A percentile compares a stretch with the other conserved stretches of the same genome.
Evolutionary conservation across 2,113 vertebrate species (phyloP).

Genomic region (Nesogale talazaci): DNA sequence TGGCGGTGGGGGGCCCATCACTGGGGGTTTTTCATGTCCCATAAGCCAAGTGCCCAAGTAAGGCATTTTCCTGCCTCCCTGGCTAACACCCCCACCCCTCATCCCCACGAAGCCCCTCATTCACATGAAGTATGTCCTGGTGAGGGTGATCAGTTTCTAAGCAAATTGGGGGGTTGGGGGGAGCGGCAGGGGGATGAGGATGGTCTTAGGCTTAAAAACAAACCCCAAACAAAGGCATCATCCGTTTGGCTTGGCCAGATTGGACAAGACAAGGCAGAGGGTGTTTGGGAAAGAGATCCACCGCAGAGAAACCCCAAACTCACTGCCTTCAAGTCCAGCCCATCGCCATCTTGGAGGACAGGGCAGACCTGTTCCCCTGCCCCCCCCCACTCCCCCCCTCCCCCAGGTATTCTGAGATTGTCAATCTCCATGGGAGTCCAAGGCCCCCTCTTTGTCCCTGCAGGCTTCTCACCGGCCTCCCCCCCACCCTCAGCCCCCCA

Average conservation of each 20-base stretch:
- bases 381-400: too few species aligned
- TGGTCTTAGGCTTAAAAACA: conserved; percentile 37
- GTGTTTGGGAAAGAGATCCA: background rate
- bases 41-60: too few species aligned
- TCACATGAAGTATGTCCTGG: background rate
- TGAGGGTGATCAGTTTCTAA: background rate
- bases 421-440: too few species aligned
- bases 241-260: background rate
- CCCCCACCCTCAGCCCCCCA: too few species aligned
- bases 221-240: background rate
- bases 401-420: background rate
- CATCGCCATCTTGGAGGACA: too few species aligned
- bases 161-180: background rate
- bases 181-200: too few species aligned
- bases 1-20: background rate
- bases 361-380: background rate
- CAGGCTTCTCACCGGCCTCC: too few species aligned
- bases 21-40: too few species aligned
- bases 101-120: background rate
- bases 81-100: background rate
- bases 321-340: too few species aligned
- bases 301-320: background rate
- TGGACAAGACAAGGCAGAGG: background rate
- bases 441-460: too few species aligned
- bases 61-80: background rate